Evolutionary conservation across 2,113 vertebrate genomes (phyloP), one percentile per base, ranked within the genome.

Genomic region (Ptyas mucosa): DNA sequence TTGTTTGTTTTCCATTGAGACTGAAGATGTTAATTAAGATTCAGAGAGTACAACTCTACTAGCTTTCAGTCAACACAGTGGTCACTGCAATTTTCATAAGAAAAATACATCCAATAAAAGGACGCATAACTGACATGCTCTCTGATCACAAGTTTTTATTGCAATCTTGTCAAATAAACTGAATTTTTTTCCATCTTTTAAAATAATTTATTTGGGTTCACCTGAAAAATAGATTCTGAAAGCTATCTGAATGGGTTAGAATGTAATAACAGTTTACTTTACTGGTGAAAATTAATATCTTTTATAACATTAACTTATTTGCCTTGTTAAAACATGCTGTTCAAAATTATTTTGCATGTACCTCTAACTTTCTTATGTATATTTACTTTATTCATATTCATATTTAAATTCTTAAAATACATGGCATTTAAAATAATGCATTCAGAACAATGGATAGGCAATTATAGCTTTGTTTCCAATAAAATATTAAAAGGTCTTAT

Each of bases 11-110:
- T 97, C 97, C 97, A 98, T 97, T 97, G 96, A 98, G 97, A 97
- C 96, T 95, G 96, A 97, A 98, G 98, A 97, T 98, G 98, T 98
- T 98, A 98, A 98, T 98, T 98, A 98, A 97, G 97, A 98, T 98
- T 97, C 97, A 98, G 98, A 98, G 98, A 98, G 98, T 97, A 97
- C 97, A 96, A 97, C 94, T 96, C 97, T 97, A 97, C 97, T 97
- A 97, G 97, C 93, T 97, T 97, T 97, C 97, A 98, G 98, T 98
- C 96, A 98, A 96, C 96, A 96, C 96, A 97, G 95, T 97, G 96
- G 96, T 97, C 96, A 97, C 96, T 97, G 95, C 97, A 97, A 97
- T 97, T 98, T 98, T 97, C 94, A 97, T 96, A 96, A 97, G 95
- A 97, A 98, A 97, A 98, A 98, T 98, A 98, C 98, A 98, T 98